Evolutionary conservation across 2,797 vertebrate species (phyloP).

Genomic region (Dermochelys coriacea): DNA sequence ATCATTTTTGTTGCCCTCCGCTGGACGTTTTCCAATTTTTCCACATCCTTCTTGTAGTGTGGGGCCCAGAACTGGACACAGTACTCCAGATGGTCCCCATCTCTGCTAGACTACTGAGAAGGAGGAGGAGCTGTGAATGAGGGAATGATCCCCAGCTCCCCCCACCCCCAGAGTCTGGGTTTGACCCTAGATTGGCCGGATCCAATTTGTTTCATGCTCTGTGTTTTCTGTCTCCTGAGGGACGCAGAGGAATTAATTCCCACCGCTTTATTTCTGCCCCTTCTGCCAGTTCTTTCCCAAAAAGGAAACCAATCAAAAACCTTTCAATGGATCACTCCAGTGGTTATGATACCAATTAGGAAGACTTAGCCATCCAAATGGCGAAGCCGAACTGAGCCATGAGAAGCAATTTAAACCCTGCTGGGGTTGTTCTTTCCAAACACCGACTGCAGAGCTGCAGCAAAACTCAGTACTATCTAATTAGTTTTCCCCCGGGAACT

Average conservation of each 20-base stretch:
- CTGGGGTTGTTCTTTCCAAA: slow-evolving; percentile 47
- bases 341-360: slow-evolving; percentile 58
- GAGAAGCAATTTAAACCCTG: slow-evolving; percentile 70
- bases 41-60: too few relatives aligned
- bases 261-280: background rate
- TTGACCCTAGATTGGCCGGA: background rate
- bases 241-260: slow-evolving; percentile 4
- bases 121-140: background rate
- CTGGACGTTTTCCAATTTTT: too few relatives aligned
- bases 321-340: slow-evolving; percentile 51
- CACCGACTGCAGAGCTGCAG: slow-evolving; percentile 36
- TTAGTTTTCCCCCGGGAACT: slow-evolving; percentile 40
- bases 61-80: too few relatives aligned
- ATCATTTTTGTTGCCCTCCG: too few relatives aligned
- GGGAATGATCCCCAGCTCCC: background rate
- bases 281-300: background rate
- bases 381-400: slow-evolving; percentile 71
- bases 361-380: slow-evolving; percentile 65
- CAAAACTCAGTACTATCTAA: slow-evolving; percentile 44
- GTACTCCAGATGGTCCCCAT: background rate
- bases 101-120: background rate
- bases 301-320: slow-evolving; percentile 50
- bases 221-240: background rate
- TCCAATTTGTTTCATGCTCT: background rate
- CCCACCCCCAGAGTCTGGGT: background rate